Base-by-base conservation (phyloP, 2,113 vertebrate species). In the Mesitornis unicolor region DNA sequence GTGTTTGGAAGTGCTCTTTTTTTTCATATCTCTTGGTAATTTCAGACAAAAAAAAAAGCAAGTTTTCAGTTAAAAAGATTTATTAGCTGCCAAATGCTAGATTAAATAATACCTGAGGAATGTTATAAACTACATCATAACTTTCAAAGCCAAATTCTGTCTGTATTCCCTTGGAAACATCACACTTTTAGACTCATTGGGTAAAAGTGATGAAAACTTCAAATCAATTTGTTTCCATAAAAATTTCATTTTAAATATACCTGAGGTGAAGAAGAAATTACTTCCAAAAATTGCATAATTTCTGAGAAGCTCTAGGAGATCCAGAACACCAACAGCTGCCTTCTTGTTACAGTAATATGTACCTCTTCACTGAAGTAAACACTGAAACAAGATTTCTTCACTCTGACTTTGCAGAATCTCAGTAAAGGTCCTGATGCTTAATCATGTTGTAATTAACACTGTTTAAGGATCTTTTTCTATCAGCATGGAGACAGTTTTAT, bases 101-200 rank as follows among this genome's bases (percentile, higher is more conserved):
- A 76, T 92, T 28, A 97, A 93, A 89, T 90, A 97, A 92, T 82
- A 95, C 21, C 64, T 57, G 57, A 87, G 50, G 94, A 96, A 97
- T 87, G 73, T 51, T 65, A 79, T 48, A 88, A 90, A 13, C 56
- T 43, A 43, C 5, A 81, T 16, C 94, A 93, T 42, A 47, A 19
- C 8, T 63, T 83, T 57, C 61, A 75, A 40, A 79, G 54, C 60
- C 88, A 96, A 84, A 89, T 48, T 68, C n/a, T 68, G 25, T n/a
- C 54, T 87, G 11, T 53, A 61, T 45, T 84, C 8, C 22, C 67
- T 81, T 48, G 63, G 65, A 95, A 88, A 80, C 17, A 85, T 35
- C 42, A 86, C 38, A 54, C 8, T 80, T 94, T 47, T 43, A 80
- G 31, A 18, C 24, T 87, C 3, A 1, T 10, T 70, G 50, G 35